Base-by-base conservation (phyloP, 2,888 invertebrate species). In the Dioctria linearis region DNA sequence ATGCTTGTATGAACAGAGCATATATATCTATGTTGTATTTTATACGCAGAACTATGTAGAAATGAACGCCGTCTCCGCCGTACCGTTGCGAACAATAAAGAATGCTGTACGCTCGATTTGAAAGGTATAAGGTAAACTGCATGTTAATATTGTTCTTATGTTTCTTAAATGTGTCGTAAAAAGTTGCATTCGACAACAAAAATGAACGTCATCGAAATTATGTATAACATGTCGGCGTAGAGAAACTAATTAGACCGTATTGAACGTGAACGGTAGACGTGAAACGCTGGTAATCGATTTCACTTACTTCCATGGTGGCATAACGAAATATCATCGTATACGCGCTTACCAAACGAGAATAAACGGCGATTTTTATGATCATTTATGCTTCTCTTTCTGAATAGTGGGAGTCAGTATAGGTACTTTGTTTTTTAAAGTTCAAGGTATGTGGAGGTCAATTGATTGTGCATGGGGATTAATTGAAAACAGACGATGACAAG, bases 251-350 rank as follows among this genome's bases (percentile, higher is more conserved):
- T 76, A 76, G 63, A 76, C 63, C 76, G 63, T 63, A 40, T 63
- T 76, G 13, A 76, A 61, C 63, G 76, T 13, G 63, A 76, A 76
- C 76, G 63, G 76, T 63, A 76, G 63, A 63, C 76, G 76, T 49
- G 76, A 76, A 76, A 76, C 61, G 76, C 46, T 63, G 46, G 49
- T 76, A 76, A 76, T 76, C 76, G 76, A 76, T 76, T 76, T 76
- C 76, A 76, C 61, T 49, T 46, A 76, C 61, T 49, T 46, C 42
- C 63, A 13, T 13, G 73, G 73, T 73, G 73, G 73, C 73, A 73
- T 59, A 73, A 73, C 59, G 73, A 59, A 73, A 73, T 54, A 13
- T 73, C 25, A 42, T 73, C 73, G 59, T 59, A 25, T 25, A 57
- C 43, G 73, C 67, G 37, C 8, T n/a, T 54, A 73, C 73, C 25